phyloP scores from a whole-genome alignment of 2,113 vertebrate genomes.

The Melospiza melodia region DNA sequence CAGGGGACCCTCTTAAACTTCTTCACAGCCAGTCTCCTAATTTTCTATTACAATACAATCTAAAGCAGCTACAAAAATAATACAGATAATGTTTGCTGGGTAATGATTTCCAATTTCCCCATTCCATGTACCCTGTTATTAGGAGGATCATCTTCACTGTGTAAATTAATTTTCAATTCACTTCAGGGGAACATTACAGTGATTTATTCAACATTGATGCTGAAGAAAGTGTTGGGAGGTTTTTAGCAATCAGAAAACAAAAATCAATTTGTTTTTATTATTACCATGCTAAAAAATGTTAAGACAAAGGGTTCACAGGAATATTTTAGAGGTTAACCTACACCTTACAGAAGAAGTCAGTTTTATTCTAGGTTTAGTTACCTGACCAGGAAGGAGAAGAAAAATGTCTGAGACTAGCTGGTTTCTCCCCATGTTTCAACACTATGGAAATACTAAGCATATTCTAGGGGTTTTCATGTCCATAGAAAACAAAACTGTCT shows the following conservation, averaged over 20 bases:
- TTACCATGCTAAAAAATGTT: constrained; percentile 38
- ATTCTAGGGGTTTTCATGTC: neutral
- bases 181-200: constrained; percentile 88
- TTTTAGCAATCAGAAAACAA: constrained; percentile 81
- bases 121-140: constrained; percentile 87
- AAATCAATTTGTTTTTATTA: constrained; percentile 86
- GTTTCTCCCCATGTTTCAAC: neutral
- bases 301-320: constrained; percentile 1
- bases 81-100: constrained; percentile 90
- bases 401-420: neutral
- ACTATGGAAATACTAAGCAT: neutral
- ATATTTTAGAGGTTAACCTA: neutral
- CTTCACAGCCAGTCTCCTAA: constrained; percentile 80
- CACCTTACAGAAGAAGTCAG: neutral
- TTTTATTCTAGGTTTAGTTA: neutral
- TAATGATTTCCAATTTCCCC: constrained; percentile 93
- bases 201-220: constrained; percentile 82
- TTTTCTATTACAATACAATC: constrained; percentile 85
- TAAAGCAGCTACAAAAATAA: constrained; percentile 86
- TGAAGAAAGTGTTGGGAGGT: constrained; percentile 80
- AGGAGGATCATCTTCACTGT: constrained; percentile 85
- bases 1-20: constrained; percentile 81
- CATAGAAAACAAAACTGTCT: neutral
- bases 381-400: neutral
- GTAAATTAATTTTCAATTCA: constrained; percentile 95